phyloP scores from a whole-genome alignment of 2,113 vertebrate genomes.

The Tetraodon nigroviridis region DNA sequence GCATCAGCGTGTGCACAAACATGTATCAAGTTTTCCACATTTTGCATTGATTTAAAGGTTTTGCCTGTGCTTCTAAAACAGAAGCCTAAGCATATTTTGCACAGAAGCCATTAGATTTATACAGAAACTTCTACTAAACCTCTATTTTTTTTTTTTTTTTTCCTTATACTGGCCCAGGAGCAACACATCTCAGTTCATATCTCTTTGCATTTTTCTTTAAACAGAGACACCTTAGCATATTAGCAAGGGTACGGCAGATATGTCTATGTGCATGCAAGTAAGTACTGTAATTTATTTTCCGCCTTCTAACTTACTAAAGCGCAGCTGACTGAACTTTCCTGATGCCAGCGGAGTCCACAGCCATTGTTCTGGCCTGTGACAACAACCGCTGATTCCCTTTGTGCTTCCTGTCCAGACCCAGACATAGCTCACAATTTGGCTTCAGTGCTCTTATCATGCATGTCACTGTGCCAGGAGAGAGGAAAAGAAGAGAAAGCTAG shows the following conservation, averaged over 20 bases:
- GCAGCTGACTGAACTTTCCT: constrained; percentile 55
- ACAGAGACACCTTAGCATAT: not conserved
- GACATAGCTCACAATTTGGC: constrained; percentile 60
- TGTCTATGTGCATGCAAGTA: not conserved
- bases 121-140: not conserved
- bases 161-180: not conserved
- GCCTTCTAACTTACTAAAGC: constrained; percentile 60
- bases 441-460: constrained; percentile 61
- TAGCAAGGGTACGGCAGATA: not conserved
- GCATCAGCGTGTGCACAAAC: constrained; percentile 19
- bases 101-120: constrained; percentile 57
- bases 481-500: constrained; percentile 27
- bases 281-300: constrained; percentile 38
- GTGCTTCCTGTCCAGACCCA: constrained; percentile 74
- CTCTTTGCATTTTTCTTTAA: too few relatives aligned
- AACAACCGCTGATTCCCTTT: constrained; percentile 62
- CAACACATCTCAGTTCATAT: too few relatives aligned
- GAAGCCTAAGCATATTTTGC: constrained; percentile 40
- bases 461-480: constrained; percentile 58
- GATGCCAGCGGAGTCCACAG: constrained; percentile 31
- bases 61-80: constrained; percentile 17
- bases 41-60: constrained; percentile 32
- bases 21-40: constrained; percentile 19
- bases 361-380: constrained; percentile 73
- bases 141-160: not conserved